Base-by-base conservation (phyloP, 2,113 vertebrate species). In the Barnardius zonarius region DNA sequence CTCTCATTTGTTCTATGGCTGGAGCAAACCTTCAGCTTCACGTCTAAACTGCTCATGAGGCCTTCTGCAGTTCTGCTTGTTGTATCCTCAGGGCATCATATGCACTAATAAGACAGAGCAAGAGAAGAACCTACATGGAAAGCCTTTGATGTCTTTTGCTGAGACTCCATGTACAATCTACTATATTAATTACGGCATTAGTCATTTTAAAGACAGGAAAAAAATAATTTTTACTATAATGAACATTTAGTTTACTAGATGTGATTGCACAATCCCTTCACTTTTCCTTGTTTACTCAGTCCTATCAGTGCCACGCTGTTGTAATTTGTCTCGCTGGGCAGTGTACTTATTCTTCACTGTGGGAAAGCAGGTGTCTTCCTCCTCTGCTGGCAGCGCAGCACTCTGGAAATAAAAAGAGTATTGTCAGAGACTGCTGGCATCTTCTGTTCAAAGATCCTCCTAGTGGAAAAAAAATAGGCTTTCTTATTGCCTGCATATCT, bases 71-170 rank as follows among this genome's bases (percentile, higher is more conserved):
- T 88, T 94, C 92, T 86, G 69, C 55, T 84, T 66, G 39, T 66
- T 79, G 13, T 43, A 35, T 46, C 89, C 89, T 92, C 37, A 6
- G 83, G 92, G 80, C 73, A 93, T 28, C 24, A 15, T 14, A 68
- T 7, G 83, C 63, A 49, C 61, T 90, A 93, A 92, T 83, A 94
- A 95, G 66, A 67, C 27, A 76, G 70, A 86, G 63, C 27, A 91
- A 70, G 35, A 85, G 33, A 78, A 92, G 55, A 81, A 90, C 51
- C 52, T 69, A 3, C 1, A 2, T 35, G 39, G 39, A 95, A 93
- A 94, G 35, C 39, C 62, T 96, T 96, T 95, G 90, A 95, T 90
- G 76, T 80, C 30, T 62, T 91, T 69, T 73, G 74, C 83, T 4
- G 23, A 93, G 69, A n/a, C 39, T 82, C 77, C 25, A 27, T 8